Evolutionary conservation across 2,888 invertebrate genomes (phyloP), one percentile per base, ranked within the genome.

Genomic region (Sesia bembeciformis): DNA sequence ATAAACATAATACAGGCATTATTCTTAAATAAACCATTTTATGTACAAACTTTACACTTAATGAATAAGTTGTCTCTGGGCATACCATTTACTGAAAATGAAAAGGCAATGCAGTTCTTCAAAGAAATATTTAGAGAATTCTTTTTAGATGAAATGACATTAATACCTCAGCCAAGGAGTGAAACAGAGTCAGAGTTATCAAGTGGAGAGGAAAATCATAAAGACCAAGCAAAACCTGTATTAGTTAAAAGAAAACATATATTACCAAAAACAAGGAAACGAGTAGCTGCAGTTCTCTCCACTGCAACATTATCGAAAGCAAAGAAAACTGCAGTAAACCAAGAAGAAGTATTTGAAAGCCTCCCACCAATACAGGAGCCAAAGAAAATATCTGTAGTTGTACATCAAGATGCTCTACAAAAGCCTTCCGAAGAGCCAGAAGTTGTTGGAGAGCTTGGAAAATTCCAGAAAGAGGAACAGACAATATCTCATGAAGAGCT

Each of bases 1-100:
- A 90, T 94, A 54, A 96, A 96, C 71, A 96, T 98, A 58, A 91
- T 94, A 4, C 91, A 94, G 76, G 92, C 94, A 40, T 80, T 98
- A 56, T 91, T 94, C 55, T 91, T 91, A 8, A 93, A 96, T 63
- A 94, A 95, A 54, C 93, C 93, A 66, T 95, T 98, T 77, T 98
- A 98, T 73, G 93, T 92, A 1, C 93, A 95, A 91, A 93, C 94
- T 5, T 73, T 98, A 52, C 98, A 98, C 84, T 90, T 98, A 54
- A 98, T 98, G 98, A 98, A 98, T 76, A 95, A 95, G 82, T 97
- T 98, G 97, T 95, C 95, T 76, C 81, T 98, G 52, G 94, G 95
- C 23, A 92, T 94, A 50, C 98, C 98, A 0, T 98, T 98, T 83
- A 91, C 82, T 62, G 73, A 90, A 50, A 88, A 90, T 60, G 60